These are phyloP conservation scores for Ophion costatus DNA, from an alignment of 2,888 invertebrate species.

Conservation along the genomic window DNA sequence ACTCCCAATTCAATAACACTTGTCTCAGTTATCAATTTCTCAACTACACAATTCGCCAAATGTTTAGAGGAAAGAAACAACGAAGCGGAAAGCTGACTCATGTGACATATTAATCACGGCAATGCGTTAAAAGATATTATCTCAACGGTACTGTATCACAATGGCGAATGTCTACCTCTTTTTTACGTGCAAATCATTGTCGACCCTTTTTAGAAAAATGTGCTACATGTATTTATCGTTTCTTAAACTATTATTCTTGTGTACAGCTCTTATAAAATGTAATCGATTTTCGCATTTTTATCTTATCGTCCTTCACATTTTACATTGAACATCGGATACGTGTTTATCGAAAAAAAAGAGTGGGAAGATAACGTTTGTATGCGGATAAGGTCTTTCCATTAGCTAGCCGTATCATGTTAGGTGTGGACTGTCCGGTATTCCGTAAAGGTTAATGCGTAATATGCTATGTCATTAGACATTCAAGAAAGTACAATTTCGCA, in stretches of 20 bases:
- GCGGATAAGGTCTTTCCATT: slow-evolving; percentile 37
- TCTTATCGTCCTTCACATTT: slow-evolving; percentile 48
- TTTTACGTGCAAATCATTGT: background rate
- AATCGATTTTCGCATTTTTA: slow-evolving; percentile 47
- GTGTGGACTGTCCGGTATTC: slow-evolving; percentile 1
- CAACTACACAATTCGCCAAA: background rate
- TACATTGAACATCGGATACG: slow-evolving; percentile 13
- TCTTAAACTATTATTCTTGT: background rate
- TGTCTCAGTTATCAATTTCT: no score
- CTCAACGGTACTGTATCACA: background rate
- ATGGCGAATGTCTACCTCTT: background rate
- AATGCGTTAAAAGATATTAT: background rate
- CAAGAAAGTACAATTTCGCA: background rate
- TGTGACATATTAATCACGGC: background rate
- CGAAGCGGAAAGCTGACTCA: background rate
- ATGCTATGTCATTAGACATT: background rate
- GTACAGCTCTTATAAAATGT: background rate
- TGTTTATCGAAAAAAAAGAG: slow-evolving; percentile 44
- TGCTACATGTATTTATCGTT: background rate
- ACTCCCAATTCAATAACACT: background rate
- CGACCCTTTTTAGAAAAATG: background rate
- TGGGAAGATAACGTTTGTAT: slow-evolving; percentile 48
- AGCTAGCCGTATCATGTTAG: slow-evolving; percentile 32
- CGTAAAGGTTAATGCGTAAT: slow-evolving; percentile 1
- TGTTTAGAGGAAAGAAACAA: background rate